Evolutionary conservation across 2,888 invertebrate genomes (phyloP).

Genomic region (Stenichneumon culpator): DNA sequence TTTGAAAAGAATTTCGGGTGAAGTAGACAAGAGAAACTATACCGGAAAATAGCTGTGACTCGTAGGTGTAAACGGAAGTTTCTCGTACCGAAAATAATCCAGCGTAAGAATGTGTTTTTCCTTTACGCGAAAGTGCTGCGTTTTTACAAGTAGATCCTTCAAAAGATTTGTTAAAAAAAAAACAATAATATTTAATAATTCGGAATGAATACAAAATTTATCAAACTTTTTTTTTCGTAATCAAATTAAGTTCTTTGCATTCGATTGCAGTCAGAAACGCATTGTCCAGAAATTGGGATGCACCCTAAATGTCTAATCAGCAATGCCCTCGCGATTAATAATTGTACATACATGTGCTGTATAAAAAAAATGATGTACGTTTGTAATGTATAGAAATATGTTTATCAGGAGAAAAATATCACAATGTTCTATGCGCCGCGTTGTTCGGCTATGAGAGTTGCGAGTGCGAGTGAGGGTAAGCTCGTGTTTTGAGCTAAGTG

Average conservation of each 20-base stretch:
- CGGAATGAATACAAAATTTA: neutral
- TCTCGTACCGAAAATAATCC: constrained; percentile 39
- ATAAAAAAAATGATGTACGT: constrained; percentile 27
- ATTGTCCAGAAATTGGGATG: neutral
- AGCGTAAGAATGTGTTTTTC: constrained; percentile 35
- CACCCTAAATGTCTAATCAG: neutral
- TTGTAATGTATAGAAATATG: constrained; percentile 24
- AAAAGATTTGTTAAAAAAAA: neutral
- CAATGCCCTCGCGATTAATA: constrained; percentile 37
- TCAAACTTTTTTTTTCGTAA: constrained; percentile 19
- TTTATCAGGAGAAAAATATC: constrained; percentile 35
- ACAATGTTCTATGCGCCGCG: neutral
- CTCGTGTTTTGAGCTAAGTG: constrained; percentile 33
- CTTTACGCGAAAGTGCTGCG: constrained; percentile 30
- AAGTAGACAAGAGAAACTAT: neutral
- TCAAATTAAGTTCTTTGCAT: constrained; percentile 1
- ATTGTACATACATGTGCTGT: constrained; percentile 52
- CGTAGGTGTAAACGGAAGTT: constrained; percentile 24
- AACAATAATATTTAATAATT: neutral
- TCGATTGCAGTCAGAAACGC: neutral
- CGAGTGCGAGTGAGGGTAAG: constrained; percentile 6
- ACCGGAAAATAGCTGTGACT: constrained; percentile 30
- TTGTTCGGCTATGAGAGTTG: neutral
- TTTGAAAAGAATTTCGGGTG: neutral
- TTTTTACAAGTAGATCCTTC: neutral